Evolutionary conservation across 2,888 invertebrate species (phyloP).

Genomic region (Archips crataeganus): DNA sequence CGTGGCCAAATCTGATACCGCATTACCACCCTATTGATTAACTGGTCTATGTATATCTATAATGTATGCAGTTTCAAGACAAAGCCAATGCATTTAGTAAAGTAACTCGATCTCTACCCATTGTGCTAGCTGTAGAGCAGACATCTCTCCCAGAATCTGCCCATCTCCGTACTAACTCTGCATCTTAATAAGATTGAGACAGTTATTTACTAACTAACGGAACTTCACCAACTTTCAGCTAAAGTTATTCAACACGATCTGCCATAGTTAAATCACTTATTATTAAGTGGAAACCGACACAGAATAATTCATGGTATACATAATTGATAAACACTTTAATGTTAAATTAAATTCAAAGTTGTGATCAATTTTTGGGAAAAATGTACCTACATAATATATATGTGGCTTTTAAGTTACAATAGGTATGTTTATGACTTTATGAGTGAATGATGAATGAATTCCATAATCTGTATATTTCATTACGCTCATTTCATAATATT

Average conservation of each 20-base stretch:
- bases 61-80: constrained; percentile 14
- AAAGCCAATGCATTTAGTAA: background rate
- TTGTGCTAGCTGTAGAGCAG: constrained; percentile 16
- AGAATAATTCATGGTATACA: constrained; percentile 1
- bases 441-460: too few species aligned
- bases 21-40: too few species aligned
- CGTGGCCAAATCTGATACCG: too few species aligned
- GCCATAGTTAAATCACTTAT: constrained; percentile 18
- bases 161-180: constrained; percentile 27
- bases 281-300: constrained; percentile 2
- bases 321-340: too few species aligned
- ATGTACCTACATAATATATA: too few species aligned
- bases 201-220: constrained; percentile 26
- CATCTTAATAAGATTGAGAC: constrained; percentile 38
- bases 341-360: too few species aligned
- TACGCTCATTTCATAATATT: too few species aligned
- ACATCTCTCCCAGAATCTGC: constrained; percentile 25
- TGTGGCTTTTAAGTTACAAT: too few species aligned
- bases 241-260: constrained; percentile 34
- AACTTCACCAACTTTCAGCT: constrained; percentile 31
- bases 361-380: too few species aligned
- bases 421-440: too few species aligned
- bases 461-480: too few species aligned
- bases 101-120: constrained; percentile 2
- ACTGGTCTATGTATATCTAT: background rate